Percentiles rank a stretch among this genome's conserved stretches.
Evolutionary conservation across 1,140 invertebrate species (phyloP).

Genomic region (Drosophila kanapiae): DNA sequence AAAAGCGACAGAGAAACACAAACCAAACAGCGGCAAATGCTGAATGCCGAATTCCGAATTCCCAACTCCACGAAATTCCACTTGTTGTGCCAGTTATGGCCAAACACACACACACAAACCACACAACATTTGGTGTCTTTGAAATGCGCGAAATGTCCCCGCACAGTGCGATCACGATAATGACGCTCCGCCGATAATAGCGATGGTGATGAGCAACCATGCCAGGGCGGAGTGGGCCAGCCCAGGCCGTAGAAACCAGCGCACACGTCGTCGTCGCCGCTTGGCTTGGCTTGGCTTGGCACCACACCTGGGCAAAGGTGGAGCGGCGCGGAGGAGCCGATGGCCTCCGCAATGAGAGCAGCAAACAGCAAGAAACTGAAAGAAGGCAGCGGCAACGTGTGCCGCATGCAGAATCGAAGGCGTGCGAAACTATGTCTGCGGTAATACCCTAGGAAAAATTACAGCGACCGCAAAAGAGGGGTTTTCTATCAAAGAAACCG

Average conservation of each 20-base stretch:
- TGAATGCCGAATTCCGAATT: constrained; percentile 26
- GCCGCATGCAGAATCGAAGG: constrained; percentile 74
- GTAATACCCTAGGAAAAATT: constrained; percentile 38
- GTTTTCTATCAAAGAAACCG: not conserved
- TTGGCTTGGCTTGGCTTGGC: constrained; percentile 25
- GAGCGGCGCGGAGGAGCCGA: constrained; percentile 33
- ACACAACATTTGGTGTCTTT: constrained; percentile 64
- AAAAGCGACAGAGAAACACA: constrained; percentile 28
- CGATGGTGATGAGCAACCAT: constrained; percentile 23
- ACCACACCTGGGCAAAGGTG: constrained; percentile 53
- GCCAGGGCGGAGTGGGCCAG: constrained; percentile 40
- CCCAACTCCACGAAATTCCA: constrained; percentile 40
- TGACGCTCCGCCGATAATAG: constrained; percentile 26
- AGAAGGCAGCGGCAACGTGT: constrained; percentile 59
- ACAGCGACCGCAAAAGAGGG: not conserved
- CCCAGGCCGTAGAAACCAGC: constrained; percentile 35
- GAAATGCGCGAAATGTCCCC: constrained; percentile 72
- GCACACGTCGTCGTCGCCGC: constrained; percentile 37
- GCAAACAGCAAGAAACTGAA: constrained; percentile 32
- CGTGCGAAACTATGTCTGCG: constrained; percentile 72
- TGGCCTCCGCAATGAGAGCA: constrained; percentile 73
- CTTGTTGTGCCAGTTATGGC: constrained; percentile 74
- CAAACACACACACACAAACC: constrained; percentile 41
- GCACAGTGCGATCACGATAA: constrained; percentile 36
- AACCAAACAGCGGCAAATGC: constrained; percentile 61